Evolutionary conservation across 2,797 vertebrate species (phyloP).

Genomic region (Semaprochilodus insignis): DNA sequence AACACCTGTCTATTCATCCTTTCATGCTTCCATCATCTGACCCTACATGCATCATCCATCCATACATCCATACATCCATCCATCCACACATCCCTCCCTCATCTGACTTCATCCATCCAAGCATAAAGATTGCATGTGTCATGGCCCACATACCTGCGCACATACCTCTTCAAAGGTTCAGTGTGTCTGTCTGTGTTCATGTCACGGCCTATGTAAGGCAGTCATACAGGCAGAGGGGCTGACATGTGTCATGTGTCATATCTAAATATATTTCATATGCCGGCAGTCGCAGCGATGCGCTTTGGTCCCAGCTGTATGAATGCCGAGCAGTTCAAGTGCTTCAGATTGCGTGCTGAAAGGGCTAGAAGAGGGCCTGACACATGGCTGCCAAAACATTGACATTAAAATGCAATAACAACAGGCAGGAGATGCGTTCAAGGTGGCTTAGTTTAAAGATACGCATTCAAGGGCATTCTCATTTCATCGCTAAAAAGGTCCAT

Average conservation of each 20-base stretch:
- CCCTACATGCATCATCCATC: too few relatives aligned
- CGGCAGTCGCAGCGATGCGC: constrained; percentile 21
- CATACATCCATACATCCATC: neutral
- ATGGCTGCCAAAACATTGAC: constrained; percentile 35
- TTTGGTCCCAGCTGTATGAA: constrained; percentile 39
- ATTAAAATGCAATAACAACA: constrained; percentile 33
- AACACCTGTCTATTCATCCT: neutral
- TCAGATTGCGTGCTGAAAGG: constrained; percentile 25
- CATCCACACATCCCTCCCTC: too few relatives aligned
- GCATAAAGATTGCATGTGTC: neutral
- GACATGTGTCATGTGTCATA: constrained; percentile 39
- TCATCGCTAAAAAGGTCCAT: constrained; percentile 23
- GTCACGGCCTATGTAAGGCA: constrained; percentile 15
- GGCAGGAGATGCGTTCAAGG: constrained; percentile 17
- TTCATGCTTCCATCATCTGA: neutral
- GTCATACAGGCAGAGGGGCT: constrained; percentile 12
- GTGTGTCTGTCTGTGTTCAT: constrained; percentile 13
- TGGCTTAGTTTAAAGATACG: constrained; percentile 18
- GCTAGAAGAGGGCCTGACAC: constrained; percentile 29
- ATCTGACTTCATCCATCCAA: neutral
- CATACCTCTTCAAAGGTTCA: neutral
- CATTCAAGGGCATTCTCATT: constrained; percentile 28
- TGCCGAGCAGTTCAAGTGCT: constrained; percentile 35
- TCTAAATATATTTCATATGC: constrained; percentile 30
- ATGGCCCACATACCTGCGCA: neutral